phyloP scores from a whole-genome alignment of 2,113 vertebrate species.

The Heteronetta atricapilla region DNA sequence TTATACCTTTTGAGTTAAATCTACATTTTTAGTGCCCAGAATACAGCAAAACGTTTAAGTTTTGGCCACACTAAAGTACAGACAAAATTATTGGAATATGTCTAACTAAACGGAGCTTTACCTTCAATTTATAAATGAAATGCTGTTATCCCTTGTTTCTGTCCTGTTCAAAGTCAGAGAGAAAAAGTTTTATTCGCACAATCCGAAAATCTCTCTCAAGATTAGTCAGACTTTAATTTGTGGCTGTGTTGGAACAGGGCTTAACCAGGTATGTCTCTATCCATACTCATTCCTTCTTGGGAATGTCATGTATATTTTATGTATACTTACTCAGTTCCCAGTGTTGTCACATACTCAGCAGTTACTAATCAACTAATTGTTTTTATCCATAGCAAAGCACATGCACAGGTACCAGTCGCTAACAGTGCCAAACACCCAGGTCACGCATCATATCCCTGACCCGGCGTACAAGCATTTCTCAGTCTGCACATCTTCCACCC shows the following conservation, averaged over 20 bases:
- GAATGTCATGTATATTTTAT: neutral
- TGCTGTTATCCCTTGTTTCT: neutral
- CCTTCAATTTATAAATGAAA: neutral
- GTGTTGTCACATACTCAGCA: neutral
- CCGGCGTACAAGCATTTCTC: neutral
- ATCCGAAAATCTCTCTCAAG: neutral
- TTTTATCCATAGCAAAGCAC: neutral
- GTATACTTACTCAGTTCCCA: neutral
- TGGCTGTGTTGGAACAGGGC: fast-evolving
- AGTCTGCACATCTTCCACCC: neutral
- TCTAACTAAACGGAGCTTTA: neutral
- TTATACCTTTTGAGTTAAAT: neutral
- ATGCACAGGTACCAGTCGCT: neutral
- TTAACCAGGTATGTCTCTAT: neutral
- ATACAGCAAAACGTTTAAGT: neutral
- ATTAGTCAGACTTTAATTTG: neutral
- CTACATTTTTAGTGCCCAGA: neutral
- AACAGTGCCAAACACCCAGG: neutral
- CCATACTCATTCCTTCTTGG: no score
- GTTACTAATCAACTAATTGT: neutral
- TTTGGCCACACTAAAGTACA: neutral
- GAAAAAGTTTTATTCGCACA: neutral
- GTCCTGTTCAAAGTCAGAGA: neutral
- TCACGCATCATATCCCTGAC: neutral
- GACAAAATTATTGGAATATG: neutral